phyloP scores from a whole-genome alignment of 2,797 vertebrate species.

The Alca torda region DNA sequence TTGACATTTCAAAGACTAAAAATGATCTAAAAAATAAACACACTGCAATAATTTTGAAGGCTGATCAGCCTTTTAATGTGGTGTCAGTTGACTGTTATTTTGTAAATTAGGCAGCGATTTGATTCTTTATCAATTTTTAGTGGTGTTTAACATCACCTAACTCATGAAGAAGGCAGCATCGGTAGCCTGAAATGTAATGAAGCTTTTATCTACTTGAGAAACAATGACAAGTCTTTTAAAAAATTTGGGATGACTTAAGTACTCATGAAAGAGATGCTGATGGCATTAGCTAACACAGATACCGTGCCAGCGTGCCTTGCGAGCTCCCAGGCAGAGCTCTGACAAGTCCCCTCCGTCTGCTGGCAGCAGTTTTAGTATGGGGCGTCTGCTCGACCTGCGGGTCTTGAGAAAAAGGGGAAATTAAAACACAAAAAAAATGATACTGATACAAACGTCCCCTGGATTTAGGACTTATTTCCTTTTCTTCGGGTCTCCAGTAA shows the following conservation, averaged over 20 bases:
- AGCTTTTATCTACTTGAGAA: constrained; percentile 64
- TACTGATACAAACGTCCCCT: neutral
- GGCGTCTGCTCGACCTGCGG: neutral
- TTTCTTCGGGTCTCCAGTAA: neutral
- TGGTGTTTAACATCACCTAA: constrained; percentile 65
- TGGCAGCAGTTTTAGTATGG: neutral
- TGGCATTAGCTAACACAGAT: constrained; percentile 3
- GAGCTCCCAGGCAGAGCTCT: neutral
- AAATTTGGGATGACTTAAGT: constrained; percentile 44
- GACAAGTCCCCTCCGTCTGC: neutral
- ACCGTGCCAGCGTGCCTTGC: neutral
- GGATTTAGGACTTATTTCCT: neutral
- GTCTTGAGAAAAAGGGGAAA: neutral
- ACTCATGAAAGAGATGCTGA: constrained; percentile 38
- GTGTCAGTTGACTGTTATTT: constrained; percentile 65
- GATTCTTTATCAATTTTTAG: constrained; percentile 71
- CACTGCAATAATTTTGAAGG: constrained; percentile 70
- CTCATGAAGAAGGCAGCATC: constrained; percentile 28
- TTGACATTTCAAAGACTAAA: constrained; percentile 77
- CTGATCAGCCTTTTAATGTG: constrained; percentile 72
- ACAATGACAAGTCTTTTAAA: constrained; percentile 62
- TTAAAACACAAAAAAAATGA: neutral
- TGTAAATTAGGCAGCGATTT: constrained; percentile 70
- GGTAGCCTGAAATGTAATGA: constrained; percentile 30
- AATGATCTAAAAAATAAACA: constrained; percentile 71